Conservation (phyloP, 2,113 vertebrate genomes). For the Procavia capensis region DNA sequence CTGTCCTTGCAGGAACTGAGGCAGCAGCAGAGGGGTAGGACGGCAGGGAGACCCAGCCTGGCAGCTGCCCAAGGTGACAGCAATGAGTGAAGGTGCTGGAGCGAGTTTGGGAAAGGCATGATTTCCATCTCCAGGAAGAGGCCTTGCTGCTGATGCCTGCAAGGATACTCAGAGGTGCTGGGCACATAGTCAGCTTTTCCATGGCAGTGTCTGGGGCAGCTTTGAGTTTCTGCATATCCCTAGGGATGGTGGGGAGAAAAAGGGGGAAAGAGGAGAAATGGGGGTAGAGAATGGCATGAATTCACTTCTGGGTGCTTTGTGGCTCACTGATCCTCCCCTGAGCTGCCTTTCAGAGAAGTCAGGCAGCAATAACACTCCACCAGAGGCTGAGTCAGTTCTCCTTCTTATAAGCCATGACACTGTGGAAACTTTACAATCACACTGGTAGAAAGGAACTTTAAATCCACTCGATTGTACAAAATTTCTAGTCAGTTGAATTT, state of each 20-base stretch:
- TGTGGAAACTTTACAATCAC: background rate
- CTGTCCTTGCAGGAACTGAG: background rate
- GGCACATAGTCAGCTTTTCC: slow-evolving; percentile 56
- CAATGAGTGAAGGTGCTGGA: background rate
- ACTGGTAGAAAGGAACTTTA: background rate
- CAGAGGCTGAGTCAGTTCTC: background rate
- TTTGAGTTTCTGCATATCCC: background rate
- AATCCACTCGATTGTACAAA: background rate
- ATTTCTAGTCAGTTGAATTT: background rate
- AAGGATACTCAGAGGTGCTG: slow-evolving; percentile 35
- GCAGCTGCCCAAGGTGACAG: background rate
- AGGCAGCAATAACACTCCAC: background rate
- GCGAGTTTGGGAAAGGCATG: background rate
- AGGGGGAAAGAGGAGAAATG: background rate
- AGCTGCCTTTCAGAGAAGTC: background rate
- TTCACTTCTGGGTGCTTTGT: background rate
- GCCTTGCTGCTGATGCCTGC: slow-evolving; percentile 43
- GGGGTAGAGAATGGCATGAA: accelerated
- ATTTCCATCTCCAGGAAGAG: slow-evolving; percentile 7
- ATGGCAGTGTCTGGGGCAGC: background rate
- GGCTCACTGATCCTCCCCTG: background rate
- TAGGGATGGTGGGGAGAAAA: background rate
- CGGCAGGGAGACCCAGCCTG: background rate
- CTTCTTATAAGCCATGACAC: accelerated
- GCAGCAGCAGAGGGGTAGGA: background rate